Percentiles rank a stretch among this genome's conserved stretches.
Conservation (phyloP, 2,888 invertebrate genomes). For the Chymomyza caudatula region DNA sequence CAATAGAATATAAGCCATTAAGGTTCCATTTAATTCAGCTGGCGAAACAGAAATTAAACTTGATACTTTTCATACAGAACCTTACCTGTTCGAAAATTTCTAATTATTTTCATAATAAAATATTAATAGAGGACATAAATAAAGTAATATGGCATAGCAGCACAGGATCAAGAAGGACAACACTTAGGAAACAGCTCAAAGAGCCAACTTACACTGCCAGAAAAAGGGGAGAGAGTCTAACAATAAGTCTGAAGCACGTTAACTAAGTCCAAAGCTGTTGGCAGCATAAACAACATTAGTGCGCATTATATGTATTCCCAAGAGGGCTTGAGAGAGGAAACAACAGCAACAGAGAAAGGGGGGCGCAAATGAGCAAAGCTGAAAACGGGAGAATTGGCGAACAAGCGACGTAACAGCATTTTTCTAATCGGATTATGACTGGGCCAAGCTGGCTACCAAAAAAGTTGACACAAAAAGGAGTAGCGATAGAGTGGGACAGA, state of each 20-base stretch:
- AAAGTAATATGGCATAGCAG: background rate
- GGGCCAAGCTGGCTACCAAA: conserved; percentile 22
- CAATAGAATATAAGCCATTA: too few species aligned
- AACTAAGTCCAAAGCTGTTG: conserved; percentile 42
- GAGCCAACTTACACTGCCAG: background rate
- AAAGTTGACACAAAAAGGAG: conserved; percentile 35
- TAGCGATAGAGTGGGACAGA: conserved; percentile 2
- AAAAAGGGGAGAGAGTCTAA: conserved; percentile 8
- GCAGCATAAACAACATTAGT: conserved; percentile 69
- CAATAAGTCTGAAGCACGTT: background rate
- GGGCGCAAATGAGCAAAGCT: background rate
- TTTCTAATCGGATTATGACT: conserved; percentile 64
- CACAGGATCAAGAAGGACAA: conserved; percentile 23
- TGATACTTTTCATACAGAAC: too few species aligned
- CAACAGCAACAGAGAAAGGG: background rate
- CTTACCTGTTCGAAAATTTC: conserved; percentile 35
- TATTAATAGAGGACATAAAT: conserved; percentile 45
- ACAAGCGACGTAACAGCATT: conserved; percentile 55
- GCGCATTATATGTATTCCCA: conserved; percentile 69
- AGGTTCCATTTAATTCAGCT: too few species aligned
- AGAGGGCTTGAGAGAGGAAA: conserved; percentile 54
- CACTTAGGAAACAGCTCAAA: conserved; percentile 45
- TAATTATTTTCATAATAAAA: conserved; percentile 62
- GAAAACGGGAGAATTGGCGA: background rate
- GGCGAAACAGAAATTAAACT: too few species aligned